Percentiles rank a stretch among this genome's conserved stretches.
Evolutionary conservation across 2,113 vertebrate species (phyloP).

Genomic region (Oriolus oriolus): DNA sequence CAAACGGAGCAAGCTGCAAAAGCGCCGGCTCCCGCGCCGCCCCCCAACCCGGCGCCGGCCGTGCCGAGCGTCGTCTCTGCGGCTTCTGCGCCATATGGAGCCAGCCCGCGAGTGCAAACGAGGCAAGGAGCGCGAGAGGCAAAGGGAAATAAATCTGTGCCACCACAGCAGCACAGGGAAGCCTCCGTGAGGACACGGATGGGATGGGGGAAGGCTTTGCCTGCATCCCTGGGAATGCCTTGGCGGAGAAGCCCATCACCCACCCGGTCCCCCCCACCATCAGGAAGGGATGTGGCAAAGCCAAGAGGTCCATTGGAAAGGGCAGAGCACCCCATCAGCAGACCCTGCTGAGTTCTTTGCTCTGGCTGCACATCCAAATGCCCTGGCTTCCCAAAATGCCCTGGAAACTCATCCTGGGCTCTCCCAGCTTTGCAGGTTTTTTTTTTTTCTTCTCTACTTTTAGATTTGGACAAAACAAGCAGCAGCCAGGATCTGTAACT

Average conservation of each 20-base stretch:
- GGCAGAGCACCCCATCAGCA: background rate
- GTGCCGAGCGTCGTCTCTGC: background rate
- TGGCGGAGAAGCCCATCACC: rapidly evolving
- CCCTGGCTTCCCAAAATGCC: background rate
- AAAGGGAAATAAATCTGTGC: slow-evolving; percentile 15
- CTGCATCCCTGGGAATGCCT: background rate
- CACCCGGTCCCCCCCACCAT: rapidly evolving
- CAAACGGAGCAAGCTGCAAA: background rate
- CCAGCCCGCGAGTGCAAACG: background rate
- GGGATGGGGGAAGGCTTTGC: background rate
- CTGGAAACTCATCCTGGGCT: background rate
- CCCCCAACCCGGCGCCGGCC: background rate
- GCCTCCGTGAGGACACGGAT: rapidly evolving
- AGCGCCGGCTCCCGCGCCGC: background rate
- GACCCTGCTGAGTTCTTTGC: background rate
- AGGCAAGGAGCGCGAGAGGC: background rate
- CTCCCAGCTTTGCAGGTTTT: background rate
- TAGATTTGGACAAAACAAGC: background rate
- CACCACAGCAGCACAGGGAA: background rate
- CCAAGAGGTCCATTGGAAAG: background rate
- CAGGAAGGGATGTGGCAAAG: background rate
- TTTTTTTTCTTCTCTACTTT: background rate
- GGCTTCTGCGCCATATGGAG: slow-evolving; percentile 15
- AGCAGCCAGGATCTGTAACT: background rate
- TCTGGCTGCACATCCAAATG: background rate